Percentiles rank a stretch among this genome's conserved stretches.
These are phyloP conservation scores for Propithecus perrieri DNA, from an alignment of 2,797 vertebrate species.

Conservation along the genomic window DNA sequence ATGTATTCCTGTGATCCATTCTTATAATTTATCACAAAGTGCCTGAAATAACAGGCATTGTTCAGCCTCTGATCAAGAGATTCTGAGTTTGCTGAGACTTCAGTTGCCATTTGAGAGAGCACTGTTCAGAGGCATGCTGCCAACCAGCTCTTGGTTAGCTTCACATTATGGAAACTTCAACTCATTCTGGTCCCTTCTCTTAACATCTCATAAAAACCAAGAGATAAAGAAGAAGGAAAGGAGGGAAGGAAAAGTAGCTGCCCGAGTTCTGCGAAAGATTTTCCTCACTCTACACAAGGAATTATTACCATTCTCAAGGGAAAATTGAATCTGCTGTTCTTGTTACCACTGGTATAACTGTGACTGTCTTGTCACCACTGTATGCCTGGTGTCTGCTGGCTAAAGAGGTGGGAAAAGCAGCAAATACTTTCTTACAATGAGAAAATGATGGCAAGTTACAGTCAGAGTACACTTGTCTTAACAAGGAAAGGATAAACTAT, in stretches of 20 bases:
- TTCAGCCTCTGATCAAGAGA: conserved; percentile 39
- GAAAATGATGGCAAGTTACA: background rate
- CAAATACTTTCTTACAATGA: background rate
- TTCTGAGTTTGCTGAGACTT: background rate
- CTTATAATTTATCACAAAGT: conserved; percentile 64
- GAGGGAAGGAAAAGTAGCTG: background rate
- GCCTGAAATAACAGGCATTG: conserved; percentile 52
- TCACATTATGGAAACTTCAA: background rate
- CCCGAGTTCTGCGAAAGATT: background rate
- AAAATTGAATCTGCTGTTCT: background rate
- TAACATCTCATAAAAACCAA: background rate
- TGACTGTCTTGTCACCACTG: background rate
- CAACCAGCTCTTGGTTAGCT: background rate
- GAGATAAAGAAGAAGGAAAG: background rate
- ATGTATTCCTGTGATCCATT: conserved; percentile 55
- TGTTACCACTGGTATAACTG: no score
- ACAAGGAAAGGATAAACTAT: background rate
- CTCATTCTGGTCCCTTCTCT: background rate
- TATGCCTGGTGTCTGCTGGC: background rate
- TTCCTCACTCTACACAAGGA: background rate
- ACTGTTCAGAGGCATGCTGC: background rate
- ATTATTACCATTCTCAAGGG: background rate
- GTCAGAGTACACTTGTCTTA: background rate
- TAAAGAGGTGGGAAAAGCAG: background rate
- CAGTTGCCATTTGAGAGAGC: background rate